Percentiles rank a stretch among this genome's conserved stretches.
These are phyloP conservation scores for Cranoglanis bouderius DNA, from an alignment of 2,113 vertebrate genomes.

Conservation along the genomic window DNA sequence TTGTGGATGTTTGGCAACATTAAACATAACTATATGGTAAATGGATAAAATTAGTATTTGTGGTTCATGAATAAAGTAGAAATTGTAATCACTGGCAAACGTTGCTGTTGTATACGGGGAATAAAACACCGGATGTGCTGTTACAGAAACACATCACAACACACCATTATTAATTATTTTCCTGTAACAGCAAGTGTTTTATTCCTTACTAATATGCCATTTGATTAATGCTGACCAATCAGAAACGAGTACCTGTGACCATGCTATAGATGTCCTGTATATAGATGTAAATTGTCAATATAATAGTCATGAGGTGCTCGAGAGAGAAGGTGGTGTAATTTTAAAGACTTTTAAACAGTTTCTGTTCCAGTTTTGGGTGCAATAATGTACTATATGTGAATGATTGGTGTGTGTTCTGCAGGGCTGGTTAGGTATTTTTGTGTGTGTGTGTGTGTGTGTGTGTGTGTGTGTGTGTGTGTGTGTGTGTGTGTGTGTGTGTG, in stretches of 20 bases:
- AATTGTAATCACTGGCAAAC: too few species aligned
- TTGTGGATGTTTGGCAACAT: too few species aligned
- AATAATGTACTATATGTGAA: neutral
- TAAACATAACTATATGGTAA: too few species aligned
- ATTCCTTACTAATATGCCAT: neutral
- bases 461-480: constrained; percentile 40
- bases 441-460: constrained; percentile 36
- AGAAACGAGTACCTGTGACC: neutral
- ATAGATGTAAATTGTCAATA: neutral
- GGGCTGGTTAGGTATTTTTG: constrained; percentile 19
- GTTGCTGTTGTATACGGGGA: too few species aligned
- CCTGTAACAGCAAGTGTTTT: neutral
- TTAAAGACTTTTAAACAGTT: neutral
- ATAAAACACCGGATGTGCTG: too few species aligned
- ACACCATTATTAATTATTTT: too few species aligned
- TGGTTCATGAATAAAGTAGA: too few species aligned
- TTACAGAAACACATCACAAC: too few species aligned
- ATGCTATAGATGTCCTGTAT: neutral
- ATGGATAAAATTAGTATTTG: too few species aligned
- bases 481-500: constrained; percentile 41
- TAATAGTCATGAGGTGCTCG: neutral
- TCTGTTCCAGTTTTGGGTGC: neutral
- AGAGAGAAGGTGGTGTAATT: neutral
- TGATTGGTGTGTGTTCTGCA: neutral
- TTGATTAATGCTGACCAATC: neutral